phyloP scores from a whole-genome alignment of 2,797 vertebrate species.

The Pantherophis vulpinus region DNA sequence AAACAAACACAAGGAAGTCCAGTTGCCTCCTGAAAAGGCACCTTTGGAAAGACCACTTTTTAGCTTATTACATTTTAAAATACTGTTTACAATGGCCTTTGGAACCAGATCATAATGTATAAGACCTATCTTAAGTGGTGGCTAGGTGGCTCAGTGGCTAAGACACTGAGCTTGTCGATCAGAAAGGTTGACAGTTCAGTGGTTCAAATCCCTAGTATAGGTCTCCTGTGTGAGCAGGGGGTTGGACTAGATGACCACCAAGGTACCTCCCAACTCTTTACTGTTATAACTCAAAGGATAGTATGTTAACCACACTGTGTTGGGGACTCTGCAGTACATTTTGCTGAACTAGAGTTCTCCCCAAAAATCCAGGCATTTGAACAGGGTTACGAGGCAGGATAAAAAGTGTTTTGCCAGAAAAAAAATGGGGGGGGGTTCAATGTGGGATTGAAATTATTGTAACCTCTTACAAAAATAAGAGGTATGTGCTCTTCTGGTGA shows the following conservation, averaged over 20 bases:
- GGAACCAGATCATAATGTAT: neutral
- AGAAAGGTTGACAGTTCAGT: too few species aligned
- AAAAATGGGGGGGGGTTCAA: constrained; percentile 45
- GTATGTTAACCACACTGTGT: neutral
- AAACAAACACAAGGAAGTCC: too few species aligned
- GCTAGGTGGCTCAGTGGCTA: too few species aligned
- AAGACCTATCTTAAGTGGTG: neutral
- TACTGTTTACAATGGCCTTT: neutral
- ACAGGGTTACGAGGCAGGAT: neutral
- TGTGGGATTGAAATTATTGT: constrained; percentile 65
- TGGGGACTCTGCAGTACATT: neutral
- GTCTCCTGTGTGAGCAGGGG: too few species aligned
- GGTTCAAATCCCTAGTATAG: too few species aligned
- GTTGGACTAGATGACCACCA: too few species aligned
- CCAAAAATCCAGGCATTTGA: neutral
- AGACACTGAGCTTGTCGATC: too few species aligned
- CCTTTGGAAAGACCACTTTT: neutral
- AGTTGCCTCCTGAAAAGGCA: too few species aligned
- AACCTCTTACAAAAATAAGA: constrained; percentile 62
- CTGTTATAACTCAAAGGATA: neutral
- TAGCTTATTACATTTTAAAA: neutral
- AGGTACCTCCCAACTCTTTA: too few species aligned
- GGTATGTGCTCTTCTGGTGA: constrained; percentile 70
- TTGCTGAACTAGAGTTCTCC: neutral
- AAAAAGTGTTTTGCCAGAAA: constrained; percentile 54